Base-by-base conservation (phyloP, 2,888 invertebrate species). In the Eretmocerus hayati region DNA sequence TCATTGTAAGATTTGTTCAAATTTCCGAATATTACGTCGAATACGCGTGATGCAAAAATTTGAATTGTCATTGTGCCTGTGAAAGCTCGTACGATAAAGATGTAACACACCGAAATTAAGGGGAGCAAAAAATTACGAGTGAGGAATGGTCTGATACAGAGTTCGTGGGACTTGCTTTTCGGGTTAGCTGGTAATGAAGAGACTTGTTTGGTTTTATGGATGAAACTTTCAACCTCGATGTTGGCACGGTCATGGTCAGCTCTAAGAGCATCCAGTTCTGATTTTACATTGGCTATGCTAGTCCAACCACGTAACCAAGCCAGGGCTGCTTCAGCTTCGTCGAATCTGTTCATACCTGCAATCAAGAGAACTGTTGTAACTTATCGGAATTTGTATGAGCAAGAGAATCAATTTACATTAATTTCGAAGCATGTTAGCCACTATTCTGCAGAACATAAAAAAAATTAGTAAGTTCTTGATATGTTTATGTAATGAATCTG, bases 201-300 rank as follows among this genome's bases (percentile, higher is more conserved):
- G 15, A 18, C 35, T 15, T 30, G 30, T 11, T 35, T 9, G 5
- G 6, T 35, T 19, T 15, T 18, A 3, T 20, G 18, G 26, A 9
- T 6, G 8, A 9, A 11, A 11, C 11, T 6, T 11, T 26, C 26
- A n/a, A n/a, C n/a, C n/a, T n/a, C n/a, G n/a, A n/a, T n/a, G n/a
- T n/a, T n/a, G n/a, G n/a, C n/a, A n/a, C n/a, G n/a, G 3, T 19
- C 9, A 5, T 37, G 37, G 20, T 22, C 13, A 16, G 31, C 32
- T n/a, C n/a, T 31, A n/a, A 42, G 8, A 13, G 16, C 13, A 6
- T n/a, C 15, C 11, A 20, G 11, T 31, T 31, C 38, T 32, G 44
- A 40, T 49, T 38, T 41, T 53, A 47, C 20, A 42, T 50, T 33
- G 41, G 40, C 38, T 38, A 37, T 16, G 4, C 26, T 20, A 1